Evolutionary conservation across 2,113 vertebrate species (phyloP).

Genomic region (Gopherus evgoodei): DNA sequence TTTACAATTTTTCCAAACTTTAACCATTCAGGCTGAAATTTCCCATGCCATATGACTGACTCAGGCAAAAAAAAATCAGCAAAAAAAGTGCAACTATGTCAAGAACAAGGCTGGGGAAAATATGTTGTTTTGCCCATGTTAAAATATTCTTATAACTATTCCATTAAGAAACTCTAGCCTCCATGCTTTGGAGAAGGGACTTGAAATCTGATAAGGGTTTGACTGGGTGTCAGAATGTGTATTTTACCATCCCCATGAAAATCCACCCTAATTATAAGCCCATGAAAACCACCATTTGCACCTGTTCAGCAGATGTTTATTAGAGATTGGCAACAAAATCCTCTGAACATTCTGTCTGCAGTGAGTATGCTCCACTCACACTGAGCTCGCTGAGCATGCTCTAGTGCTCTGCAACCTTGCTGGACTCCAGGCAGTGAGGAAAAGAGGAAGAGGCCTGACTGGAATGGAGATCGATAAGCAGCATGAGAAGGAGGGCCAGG

Average conservation of each 20-base stretch:
- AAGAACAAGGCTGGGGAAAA: background rate
- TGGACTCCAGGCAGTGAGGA: background rate
- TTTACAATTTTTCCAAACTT: background rate
- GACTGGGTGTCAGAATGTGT: rapidly evolving
- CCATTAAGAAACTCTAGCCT: too few relatives aligned
- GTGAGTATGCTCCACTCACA: background rate
- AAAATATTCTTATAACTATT: too few relatives aligned
- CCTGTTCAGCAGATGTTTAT: background rate
- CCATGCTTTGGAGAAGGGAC: too few relatives aligned
- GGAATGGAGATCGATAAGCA: background rate
- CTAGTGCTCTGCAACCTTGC: background rate
- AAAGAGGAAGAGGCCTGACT: background rate
- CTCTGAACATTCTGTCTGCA: background rate
- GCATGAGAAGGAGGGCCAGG: background rate
- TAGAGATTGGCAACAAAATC: background rate
- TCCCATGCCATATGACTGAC: background rate
- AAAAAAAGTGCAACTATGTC: background rate
- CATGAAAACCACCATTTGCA: background rate
- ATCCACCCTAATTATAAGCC: background rate
- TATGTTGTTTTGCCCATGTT: too few relatives aligned
- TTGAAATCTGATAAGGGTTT: background rate
- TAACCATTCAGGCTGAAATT: background rate
- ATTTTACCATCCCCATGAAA: background rate
- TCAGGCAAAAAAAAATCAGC: background rate
- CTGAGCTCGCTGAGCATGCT: background rate